Conservation (phyloP, 1,140 invertebrate genomes). For the Scaptomyza graminum region DNA sequence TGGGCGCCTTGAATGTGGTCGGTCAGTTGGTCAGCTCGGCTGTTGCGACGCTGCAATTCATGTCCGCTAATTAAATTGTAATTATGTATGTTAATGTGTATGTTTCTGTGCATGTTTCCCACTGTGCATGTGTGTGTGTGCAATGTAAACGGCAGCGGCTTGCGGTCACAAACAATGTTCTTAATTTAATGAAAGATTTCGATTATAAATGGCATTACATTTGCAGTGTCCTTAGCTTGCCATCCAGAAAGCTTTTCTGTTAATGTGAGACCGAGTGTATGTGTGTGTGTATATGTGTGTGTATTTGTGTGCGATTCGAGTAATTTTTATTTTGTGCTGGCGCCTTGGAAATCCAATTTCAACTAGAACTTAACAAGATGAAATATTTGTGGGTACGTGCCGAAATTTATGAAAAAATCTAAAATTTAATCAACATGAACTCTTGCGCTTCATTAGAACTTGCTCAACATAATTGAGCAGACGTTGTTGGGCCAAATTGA, state of each 20-base stretch:
- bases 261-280: too few relatives aligned
- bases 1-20: slow-evolving; percentile 23
- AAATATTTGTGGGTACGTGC: slow-evolving; percentile 38
- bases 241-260: too few relatives aligned
- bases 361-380: slow-evolving; percentile 34
- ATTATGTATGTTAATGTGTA: slow-evolving; percentile 79
- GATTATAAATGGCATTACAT: slow-evolving; percentile 77
- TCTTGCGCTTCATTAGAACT: slow-evolving; percentile 29
- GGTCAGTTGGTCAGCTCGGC: slow-evolving; percentile 37
- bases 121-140: slow-evolving; percentile 14
- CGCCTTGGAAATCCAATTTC: slow-evolving; percentile 32
- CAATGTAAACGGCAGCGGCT: slow-evolving; percentile 26
- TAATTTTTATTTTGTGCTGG: slow-evolving; percentile 40
- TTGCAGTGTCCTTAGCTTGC: slow-evolving; percentile 42
- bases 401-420: slow-evolving; percentile 33
- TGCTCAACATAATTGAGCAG: slow-evolving; percentile 20
- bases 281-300: slow-evolving; percentile 4
- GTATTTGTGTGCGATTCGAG: background rate
- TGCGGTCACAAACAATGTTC: slow-evolving; percentile 69
- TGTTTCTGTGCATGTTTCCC: slow-evolving; percentile 30
- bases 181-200: slow-evolving; percentile 82
- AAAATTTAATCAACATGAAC: slow-evolving; percentile 16
- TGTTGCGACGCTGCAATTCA: slow-evolving; percentile 69
- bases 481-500: slow-evolving; percentile 9
- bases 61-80: slow-evolving; percentile 80